Conservation (phyloP, 2,888 invertebrate species). For the Drosophila percnosoma region DNA sequence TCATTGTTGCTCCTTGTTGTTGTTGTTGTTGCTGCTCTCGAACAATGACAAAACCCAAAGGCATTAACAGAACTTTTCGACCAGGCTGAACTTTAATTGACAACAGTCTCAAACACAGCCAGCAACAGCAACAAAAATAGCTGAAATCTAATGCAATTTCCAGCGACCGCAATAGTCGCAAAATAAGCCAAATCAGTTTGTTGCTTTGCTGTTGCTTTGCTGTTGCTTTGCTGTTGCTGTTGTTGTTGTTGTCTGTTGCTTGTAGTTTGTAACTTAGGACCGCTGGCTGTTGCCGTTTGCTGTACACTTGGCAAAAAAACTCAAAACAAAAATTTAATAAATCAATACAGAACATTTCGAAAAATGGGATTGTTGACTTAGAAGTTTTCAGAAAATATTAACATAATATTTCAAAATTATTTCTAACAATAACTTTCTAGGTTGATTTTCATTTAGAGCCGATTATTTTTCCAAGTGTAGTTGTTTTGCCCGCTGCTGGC, state of each 20-base stretch:
- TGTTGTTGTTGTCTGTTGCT: slow-evolving; percentile 25
- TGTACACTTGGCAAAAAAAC: neutral
- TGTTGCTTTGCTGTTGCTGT: slow-evolving; percentile 21
- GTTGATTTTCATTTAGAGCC: neutral
- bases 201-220: slow-evolving; percentile 35
- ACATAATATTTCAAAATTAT: too few relatives aligned
- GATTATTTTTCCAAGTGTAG: neutral
- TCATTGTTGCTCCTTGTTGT: slow-evolving; percentile 33
- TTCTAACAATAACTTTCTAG: neutral
- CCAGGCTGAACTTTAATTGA: slow-evolving; percentile 63
- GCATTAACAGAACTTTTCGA: slow-evolving; percentile 67
- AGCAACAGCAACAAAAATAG: slow-evolving; percentile 8
- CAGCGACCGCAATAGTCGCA: slow-evolving; percentile 64
- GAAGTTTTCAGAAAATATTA: too few relatives aligned
- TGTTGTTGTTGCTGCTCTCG: slow-evolving; percentile 21
- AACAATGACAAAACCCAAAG: slow-evolving; percentile 68
- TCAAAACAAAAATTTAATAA: neutral
- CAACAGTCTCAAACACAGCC: slow-evolving; percentile 44
- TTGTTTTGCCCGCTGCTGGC: slow-evolving; percentile 27
- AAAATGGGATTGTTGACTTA: too few relatives aligned
- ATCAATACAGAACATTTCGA: too few relatives aligned
- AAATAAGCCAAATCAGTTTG: slow-evolving; percentile 72
- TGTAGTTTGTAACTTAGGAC: slow-evolving; percentile 15
- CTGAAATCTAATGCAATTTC: slow-evolving; percentile 55
- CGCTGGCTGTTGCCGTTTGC: slow-evolving; percentile 14